phyloP scores from a whole-genome alignment of 2,888 invertebrate species.

The Pseudococcus jackbeardsleyi region DNA sequence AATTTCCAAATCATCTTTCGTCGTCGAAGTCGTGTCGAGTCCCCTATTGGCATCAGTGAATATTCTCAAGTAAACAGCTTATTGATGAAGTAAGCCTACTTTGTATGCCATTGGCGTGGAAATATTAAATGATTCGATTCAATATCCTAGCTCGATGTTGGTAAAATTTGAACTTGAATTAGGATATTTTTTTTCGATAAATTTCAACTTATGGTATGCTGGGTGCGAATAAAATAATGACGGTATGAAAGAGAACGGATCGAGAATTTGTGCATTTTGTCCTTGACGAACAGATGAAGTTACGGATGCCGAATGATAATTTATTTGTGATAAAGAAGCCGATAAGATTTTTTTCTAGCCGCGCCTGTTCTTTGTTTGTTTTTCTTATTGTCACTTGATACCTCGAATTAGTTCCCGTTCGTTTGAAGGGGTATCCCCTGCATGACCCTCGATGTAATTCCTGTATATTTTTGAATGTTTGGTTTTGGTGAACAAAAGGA shows the following conservation, averaged over 20 bases:
- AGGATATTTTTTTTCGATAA: background rate
- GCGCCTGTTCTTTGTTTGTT: background rate
- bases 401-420: background rate
- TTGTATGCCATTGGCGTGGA: background rate
- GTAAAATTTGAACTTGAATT: background rate
- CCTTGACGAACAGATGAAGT: background rate
- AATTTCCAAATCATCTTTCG: no score
- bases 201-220: background rate
- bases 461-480: no score
- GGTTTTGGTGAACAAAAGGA: no score
- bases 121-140: background rate
- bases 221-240: background rate
- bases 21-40: no score
- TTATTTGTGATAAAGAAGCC: background rate
- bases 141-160: background rate
- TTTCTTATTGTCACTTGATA: background rate
- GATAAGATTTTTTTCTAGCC: conserved; percentile 7
- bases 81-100: background rate
- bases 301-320: conserved; percentile 12
- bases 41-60: no score
- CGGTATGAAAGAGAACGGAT: background rate
- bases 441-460: no score
- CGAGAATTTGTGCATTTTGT: background rate
- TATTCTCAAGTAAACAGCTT: no score
- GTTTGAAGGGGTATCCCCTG: background rate